Conservation (phyloP, 2,888 invertebrate genomes). For the Platycheirus rosarum region DNA sequence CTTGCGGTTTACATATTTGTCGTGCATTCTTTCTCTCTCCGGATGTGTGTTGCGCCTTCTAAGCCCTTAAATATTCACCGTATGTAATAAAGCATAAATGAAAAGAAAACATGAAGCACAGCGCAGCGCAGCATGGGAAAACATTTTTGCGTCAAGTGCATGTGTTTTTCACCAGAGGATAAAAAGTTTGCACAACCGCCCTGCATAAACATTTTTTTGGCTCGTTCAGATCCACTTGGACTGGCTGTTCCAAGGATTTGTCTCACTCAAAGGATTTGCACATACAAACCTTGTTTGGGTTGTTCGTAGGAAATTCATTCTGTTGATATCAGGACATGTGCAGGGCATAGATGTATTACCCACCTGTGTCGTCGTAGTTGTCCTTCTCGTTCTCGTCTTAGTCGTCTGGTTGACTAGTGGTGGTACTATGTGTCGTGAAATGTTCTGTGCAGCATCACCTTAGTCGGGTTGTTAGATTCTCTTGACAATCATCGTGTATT, state of each 20-base stretch:
- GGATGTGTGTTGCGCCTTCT: constrained; percentile 46
- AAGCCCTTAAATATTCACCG: constrained; percentile 61
- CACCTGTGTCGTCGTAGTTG: constrained; percentile 57
- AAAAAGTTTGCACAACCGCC: constrained; percentile 42
- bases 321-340: constrained; percentile 69
- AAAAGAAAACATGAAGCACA: constrained; percentile 64
- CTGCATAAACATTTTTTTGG: constrained; percentile 32
- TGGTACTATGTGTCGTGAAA: constrained; percentile 31
- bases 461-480: constrained; percentile 49
- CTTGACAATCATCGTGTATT: constrained; percentile 57
- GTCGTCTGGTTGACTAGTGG: constrained; percentile 13
- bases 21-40: constrained; percentile 41
- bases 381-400: constrained; percentile 44
- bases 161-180: constrained; percentile 63
- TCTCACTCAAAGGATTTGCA: constrained; percentile 68
- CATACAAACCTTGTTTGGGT: constrained; percentile 50
- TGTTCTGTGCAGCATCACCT: constrained; percentile 52
- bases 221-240: constrained; percentile 47
- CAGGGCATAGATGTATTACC: constrained; percentile 59
- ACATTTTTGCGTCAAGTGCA: constrained; percentile 69
- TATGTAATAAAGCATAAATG: constrained; percentile 69
- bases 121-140: constrained; percentile 37
- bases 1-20: constrained; percentile 69
- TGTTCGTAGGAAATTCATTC: constrained; percentile 53
- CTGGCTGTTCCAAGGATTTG: constrained; percentile 64